Evolutionary conservation across 2,113 vertebrate genomes (phyloP).

Genomic region (Panthera uncia): DNA sequence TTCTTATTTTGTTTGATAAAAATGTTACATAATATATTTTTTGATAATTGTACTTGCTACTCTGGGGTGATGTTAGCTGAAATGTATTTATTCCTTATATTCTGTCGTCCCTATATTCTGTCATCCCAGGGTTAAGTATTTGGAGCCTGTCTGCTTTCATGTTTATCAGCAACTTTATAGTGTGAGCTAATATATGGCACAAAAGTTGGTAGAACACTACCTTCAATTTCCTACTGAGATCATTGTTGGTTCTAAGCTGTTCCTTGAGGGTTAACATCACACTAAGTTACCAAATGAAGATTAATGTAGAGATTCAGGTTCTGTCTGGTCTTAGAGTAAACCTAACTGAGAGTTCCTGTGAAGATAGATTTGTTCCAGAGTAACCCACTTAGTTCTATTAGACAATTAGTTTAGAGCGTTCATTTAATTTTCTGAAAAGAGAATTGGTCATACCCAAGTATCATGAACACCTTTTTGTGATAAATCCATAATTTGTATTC

Average conservation of each 20-base stretch:
- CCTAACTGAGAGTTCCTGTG: not conserved
- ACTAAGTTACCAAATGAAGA: not conserved
- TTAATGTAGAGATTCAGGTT: not conserved
- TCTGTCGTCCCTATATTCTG: not conserved
- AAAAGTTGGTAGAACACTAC: not conserved
- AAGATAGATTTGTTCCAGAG: conserved; percentile 37
- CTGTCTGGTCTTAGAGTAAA: not conserved
- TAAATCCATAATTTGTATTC: not conserved
- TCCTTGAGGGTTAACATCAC: not conserved
- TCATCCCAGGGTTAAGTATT: not conserved
- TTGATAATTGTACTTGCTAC: not conserved
- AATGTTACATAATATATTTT: not conserved
- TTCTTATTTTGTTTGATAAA: not conserved
- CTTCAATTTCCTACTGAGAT: not conserved
- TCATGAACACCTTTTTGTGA: not conserved
- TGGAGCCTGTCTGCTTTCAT: not conserved
- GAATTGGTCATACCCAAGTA: not conserved
- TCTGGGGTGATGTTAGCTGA: not conserved
- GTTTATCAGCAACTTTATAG: not conserved
- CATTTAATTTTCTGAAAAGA: not conserved
- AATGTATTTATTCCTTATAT: not conserved
- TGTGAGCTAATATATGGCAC: not conserved
- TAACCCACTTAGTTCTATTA: not conserved
- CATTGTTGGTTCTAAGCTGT: not conserved
- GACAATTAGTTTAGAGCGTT: conserved; percentile 19